Percentiles rank a stretch among this genome's conserved stretches.
Conservation (phyloP, 1,140 invertebrate genomes). For the Acyrthosiphon pisum region DNA sequence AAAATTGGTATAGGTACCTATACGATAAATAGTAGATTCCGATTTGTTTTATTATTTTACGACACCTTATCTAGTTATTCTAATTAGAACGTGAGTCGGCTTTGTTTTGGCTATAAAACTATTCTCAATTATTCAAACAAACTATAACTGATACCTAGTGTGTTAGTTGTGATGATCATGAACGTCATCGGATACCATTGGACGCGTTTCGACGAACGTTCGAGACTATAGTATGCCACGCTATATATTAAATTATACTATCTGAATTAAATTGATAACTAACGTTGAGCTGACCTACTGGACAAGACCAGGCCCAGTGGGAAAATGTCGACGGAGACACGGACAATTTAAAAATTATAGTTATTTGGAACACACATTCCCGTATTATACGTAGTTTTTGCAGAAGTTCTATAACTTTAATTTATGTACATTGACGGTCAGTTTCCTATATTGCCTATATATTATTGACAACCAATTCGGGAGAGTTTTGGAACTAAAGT, state of each 20-base stretch:
- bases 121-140: neutral
- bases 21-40: neutral
- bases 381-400: too few species aligned
- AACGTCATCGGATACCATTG: neutral
- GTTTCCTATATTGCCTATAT: too few species aligned
- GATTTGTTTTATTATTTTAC: neutral
- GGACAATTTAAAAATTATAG: neutral
- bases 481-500: too few species aligned
- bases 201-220: neutral
- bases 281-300: neutral
- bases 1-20: neutral
- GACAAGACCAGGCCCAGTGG: neutral
- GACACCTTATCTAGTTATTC: neutral
- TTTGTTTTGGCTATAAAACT: neutral
- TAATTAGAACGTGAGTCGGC: neutral
- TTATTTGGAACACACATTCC: neutral
- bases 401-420: too few species aligned
- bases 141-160: neutral
- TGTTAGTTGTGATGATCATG: neutral
- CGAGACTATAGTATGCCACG: neutral
- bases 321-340: neutral
- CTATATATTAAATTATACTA: neutral
- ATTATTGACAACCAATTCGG: too few species aligned
- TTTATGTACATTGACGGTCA: too few species aligned
- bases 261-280: neutral